Evolutionary conservation across 2,888 invertebrate genomes (phyloP).

Genomic region (Volucella bombylans): DNA sequence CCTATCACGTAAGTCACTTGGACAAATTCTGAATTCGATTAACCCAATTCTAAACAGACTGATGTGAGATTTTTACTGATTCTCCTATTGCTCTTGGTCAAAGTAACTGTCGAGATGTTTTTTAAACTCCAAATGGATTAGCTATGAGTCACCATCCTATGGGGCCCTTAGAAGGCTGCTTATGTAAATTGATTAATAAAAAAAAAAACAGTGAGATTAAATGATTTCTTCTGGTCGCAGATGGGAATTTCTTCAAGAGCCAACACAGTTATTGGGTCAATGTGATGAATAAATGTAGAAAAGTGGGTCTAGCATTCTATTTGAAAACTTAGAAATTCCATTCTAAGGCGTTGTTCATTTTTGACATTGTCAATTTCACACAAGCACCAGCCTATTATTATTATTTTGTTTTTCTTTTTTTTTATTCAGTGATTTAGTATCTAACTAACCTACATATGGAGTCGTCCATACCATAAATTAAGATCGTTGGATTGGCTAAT

Average conservation of each 20-base stretch:
- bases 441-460: constrained; percentile 21
- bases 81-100: not conserved
- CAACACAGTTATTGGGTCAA: constrained; percentile 60
- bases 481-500: not conserved
- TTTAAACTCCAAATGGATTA: too few species aligned
- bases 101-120: constrained; percentile 36
- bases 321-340: constrained; percentile 5
- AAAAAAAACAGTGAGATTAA: not conserved
- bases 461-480: constrained; percentile 17
- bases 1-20: constrained; percentile 47
- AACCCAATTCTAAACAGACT: constrained; percentile 23
- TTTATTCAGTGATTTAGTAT: constrained; percentile 24
- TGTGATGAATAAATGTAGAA: constrained; percentile 44
- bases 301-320: not conserved
- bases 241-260: constrained; percentile 26
- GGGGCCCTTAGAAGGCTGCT: constrained; percentile 30
- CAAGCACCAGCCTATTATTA: constrained; percentile 9
- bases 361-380: constrained; percentile 8
- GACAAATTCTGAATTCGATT: constrained; percentile 38
- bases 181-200: constrained; percentile 56
- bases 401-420: too few species aligned
- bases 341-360: not conserved
- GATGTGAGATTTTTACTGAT: not conserved
- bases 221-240: constrained; percentile 4
- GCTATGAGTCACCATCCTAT: not conserved